Evolutionary conservation across 2,797 vertebrate genomes (phyloP).

Genomic region (Peromyscus nudipes): DNA sequence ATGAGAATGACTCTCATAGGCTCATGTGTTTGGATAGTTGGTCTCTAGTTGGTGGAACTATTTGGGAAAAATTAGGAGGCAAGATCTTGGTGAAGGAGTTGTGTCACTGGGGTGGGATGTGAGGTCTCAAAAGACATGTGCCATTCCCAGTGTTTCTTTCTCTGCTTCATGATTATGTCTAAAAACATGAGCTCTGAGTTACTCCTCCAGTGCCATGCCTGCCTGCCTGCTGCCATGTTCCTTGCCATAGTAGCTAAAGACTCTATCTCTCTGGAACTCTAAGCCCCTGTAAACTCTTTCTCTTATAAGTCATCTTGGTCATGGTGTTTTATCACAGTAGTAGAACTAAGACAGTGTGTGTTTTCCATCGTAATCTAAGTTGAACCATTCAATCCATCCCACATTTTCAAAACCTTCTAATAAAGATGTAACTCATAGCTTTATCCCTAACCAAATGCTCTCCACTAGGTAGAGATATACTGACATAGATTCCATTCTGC

Average conservation of each 20-base stretch:
- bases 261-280: neutral
- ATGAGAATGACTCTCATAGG: neutral
- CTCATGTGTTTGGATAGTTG: neutral
- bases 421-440: neutral
- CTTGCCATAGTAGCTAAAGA: neutral
- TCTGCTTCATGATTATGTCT: neutral
- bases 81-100: neutral
- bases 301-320: neutral
- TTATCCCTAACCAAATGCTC: neutral
- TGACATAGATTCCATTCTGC: neutral
- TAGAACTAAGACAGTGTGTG: neutral
- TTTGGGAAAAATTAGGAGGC: neutral
- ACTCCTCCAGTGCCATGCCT: neutral
- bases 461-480: neutral
- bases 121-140: neutral
- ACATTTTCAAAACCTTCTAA: slow-evolving; percentile 30
- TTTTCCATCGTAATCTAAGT: neutral
- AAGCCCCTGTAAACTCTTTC: neutral
- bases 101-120: neutral
- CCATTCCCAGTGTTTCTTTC: neutral
- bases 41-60: neutral
- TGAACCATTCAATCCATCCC: neutral
- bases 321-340: neutral
- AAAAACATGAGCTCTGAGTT: neutral
- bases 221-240: neutral